phyloP scores from a whole-genome alignment of 2,888 invertebrate species.

The Megaustenia siamemsis region DNA sequence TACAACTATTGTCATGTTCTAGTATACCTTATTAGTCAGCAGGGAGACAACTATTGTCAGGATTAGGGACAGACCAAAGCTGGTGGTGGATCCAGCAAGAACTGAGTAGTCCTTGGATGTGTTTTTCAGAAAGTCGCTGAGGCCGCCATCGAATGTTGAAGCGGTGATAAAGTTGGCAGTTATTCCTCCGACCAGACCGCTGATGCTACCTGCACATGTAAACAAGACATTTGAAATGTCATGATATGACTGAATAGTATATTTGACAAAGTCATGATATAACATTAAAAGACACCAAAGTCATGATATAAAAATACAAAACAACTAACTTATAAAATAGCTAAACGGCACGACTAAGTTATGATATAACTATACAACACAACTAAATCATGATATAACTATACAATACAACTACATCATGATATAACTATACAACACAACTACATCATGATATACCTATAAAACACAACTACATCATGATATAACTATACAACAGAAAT shows the following conservation, averaged over 20 bases:
- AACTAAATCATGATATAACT: no score
- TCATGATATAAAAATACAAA: neutral
- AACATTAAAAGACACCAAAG: no score
- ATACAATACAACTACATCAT: no score
- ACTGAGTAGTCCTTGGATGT: constrained; percentile 68
- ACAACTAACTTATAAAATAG: no score
- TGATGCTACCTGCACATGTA: constrained; percentile 63
- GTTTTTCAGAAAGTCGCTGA: constrained; percentile 65
- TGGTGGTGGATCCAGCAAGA: constrained; percentile 68
- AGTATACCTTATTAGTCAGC: constrained; percentile 62
- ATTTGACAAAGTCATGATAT: no score
- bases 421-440: no score
- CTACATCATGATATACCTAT: no score
- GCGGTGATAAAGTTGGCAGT: constrained; percentile 63
- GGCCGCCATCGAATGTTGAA: constrained; percentile 68
- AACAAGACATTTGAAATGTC: no score
- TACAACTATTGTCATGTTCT: neutral
- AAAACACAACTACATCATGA: no score
- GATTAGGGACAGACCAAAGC: constrained; percentile 66
- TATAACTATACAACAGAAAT: no score
- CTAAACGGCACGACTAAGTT: no score
- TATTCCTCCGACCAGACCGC: constrained; percentile 67
- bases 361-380: no score
- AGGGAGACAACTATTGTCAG: constrained; percentile 70
- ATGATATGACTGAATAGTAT: neutral